These are phyloP conservation scores for Thereuonema tuberculata DNA, from an alignment of 1,140 invertebrate genomes.

Conservation along the genomic window DNA sequence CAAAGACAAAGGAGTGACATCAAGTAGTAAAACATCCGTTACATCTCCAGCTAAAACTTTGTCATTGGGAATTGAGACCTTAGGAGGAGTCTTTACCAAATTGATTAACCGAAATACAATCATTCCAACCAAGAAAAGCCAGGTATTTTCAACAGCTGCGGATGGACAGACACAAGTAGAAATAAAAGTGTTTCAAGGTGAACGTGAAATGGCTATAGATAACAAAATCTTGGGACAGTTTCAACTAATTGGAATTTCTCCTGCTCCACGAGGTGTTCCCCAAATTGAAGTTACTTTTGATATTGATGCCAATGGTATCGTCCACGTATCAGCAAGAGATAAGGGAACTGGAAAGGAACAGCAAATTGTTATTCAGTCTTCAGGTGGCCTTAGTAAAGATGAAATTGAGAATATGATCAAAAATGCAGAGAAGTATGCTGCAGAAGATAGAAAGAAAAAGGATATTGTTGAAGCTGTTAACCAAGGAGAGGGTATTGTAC, in stretches of 20 bases:
- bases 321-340: conserved; percentile 42
- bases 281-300: conserved; percentile 43
- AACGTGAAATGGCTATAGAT: conserved; percentile 88
- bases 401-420: conserved; percentile 46
- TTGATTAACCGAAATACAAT: conserved; percentile 91
- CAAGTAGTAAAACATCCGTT: conserved; percentile 91
- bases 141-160: conserved; percentile 88
- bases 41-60: too few relatives aligned
- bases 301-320: conserved; percentile 45
- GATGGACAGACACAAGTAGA: conserved; percentile 91
- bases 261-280: conserved; percentile 36
- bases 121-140: conserved; percentile 95
- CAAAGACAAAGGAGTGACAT: conserved; percentile 85
- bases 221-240: conserved; percentile 93
- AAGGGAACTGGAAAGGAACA: neutral
- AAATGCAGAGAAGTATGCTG: conserved; percentile 83
- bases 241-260: conserved; percentile 51
- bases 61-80: conserved; percentile 81
- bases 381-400: conserved; percentile 41
- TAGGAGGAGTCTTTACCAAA: conserved; percentile 92
- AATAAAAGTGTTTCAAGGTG: conserved; percentile 92
- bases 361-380: conserved; percentile 26
- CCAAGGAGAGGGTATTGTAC: conserved; percentile 91
- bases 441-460: conserved; percentile 63
- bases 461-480: conserved; percentile 92